Conservation (phyloP, 64 coral and sea anemone species). For the Montipora foliosa region DNA sequence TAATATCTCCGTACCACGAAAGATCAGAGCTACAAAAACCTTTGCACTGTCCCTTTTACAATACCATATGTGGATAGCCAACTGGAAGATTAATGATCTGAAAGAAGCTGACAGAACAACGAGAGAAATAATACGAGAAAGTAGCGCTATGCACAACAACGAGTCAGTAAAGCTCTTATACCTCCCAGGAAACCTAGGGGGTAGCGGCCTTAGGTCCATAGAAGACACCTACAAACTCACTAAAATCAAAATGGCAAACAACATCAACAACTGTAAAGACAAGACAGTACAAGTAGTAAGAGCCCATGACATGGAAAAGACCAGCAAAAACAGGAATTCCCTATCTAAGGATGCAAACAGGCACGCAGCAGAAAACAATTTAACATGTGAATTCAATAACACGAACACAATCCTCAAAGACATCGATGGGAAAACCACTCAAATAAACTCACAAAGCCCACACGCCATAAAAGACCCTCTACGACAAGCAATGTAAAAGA, state of each 20-base stretch:
- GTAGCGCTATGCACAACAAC: not conserved
- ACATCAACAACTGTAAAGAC: slow-evolving; percentile 8
- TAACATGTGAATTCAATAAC: not conserved
- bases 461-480: too few species aligned
- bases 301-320: not conserved
- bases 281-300: slow-evolving; percentile 24
- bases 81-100: slow-evolving; percentile 1
- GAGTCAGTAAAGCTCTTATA: not conserved
- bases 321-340: not conserved
- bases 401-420: too few species aligned
- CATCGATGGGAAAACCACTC: too few species aligned
- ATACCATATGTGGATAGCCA: not conserved
- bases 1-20: slow-evolving; percentile 33
- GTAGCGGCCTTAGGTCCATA: not conserved
- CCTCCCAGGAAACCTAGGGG: not conserved
- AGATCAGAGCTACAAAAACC: slow-evolving; percentile 7
- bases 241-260: not conserved
- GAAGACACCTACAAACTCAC: too few species aligned
- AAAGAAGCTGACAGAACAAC: slow-evolving; percentile 21
- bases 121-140: slow-evolving; percentile 2
- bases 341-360: not conserved
- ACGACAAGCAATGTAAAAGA: too few species aligned
- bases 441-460: too few species aligned
- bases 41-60: not conserved
- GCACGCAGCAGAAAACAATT: not conserved